Percentiles rank a stretch among this genome's conserved stretches.
Evolutionary conservation across 2,113 vertebrate genomes (phyloP).

Genomic region (Aramus guarauna): DNA sequence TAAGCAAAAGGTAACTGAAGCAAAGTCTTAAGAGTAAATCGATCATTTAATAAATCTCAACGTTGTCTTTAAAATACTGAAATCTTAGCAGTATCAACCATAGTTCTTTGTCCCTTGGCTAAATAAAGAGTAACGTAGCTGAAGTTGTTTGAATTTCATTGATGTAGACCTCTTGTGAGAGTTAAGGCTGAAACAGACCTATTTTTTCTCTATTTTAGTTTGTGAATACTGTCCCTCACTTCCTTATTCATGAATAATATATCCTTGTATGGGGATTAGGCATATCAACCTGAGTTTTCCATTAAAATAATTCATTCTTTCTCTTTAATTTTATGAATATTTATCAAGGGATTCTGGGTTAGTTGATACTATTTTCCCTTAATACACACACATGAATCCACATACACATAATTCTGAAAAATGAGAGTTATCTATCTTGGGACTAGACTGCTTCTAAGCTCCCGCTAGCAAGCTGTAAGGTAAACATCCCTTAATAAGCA

Average conservation of each 20-base stretch:
- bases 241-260: slow-evolving; percentile 18
- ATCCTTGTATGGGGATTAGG: not conserved
- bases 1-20: not conserved
- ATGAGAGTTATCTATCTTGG: not conserved
- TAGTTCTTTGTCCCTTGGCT: not conserved
- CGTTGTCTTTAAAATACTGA: not conserved
- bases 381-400: not conserved
- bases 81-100: not conserved
- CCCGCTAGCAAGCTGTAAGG: not conserved
- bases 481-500: slow-evolving; percentile 3
- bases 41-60: not conserved
- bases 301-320: not conserved
- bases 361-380: not conserved
- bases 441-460: not conserved
- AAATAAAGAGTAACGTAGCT: not conserved
- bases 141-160: not conserved
- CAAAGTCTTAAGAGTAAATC: not conserved
- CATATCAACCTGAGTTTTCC: not conserved
- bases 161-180: not conserved
- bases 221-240: not conserved
- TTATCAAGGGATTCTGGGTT: not conserved
- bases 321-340: slow-evolving; percentile 17
- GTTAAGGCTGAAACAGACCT: not conserved
- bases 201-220: not conserved
- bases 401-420: not conserved